Conservation (phyloP, 2,888 invertebrate genomes). For the Elmis aenea region DNA sequence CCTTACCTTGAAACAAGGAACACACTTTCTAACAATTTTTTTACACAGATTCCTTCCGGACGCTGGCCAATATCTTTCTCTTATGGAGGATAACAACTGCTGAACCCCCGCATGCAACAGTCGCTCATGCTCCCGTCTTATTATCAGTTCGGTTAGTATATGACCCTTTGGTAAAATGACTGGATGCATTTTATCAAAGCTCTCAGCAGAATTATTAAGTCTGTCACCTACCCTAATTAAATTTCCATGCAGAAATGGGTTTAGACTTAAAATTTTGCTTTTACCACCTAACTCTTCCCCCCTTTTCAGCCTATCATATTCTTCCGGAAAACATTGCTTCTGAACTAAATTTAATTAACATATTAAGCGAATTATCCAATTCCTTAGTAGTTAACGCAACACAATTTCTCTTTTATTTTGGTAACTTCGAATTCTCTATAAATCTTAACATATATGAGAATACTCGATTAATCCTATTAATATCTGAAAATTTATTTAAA, state of each 20-base stretch:
- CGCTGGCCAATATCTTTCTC: constrained; percentile 11
- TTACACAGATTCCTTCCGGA: constrained; percentile 6
- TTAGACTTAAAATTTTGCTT: no score
- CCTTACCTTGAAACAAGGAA: constrained; percentile 4
- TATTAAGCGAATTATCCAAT: background rate
- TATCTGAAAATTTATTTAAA: constrained; percentile 1
- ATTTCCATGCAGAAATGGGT: constrained; percentile 27
- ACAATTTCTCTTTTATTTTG: background rate
- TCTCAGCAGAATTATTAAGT: constrained; percentile 5
- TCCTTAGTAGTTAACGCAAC: constrained; percentile 2
- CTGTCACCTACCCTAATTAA: constrained; percentile 17
- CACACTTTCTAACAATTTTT: background rate
- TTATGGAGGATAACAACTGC: constrained; percentile 2
- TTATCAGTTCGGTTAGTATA: constrained; percentile 6
- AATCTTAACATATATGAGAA: constrained; percentile 10
- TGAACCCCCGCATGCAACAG: constrained; percentile 6
- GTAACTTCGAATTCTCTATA: constrained; percentile 6
- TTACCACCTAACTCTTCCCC: no score
- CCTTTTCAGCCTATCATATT: background rate
- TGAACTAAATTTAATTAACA: constrained; percentile 3
- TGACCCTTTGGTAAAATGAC: constrained; percentile 1
- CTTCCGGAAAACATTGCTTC: constrained; percentile 1
- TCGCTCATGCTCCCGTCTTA: constrained; percentile 7
- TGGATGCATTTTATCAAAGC: constrained; percentile 5
- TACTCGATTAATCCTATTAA: constrained; percentile 3